Evolutionary conservation across 2,888 invertebrate genomes (phyloP), one percentile per base, ranked within the genome.

Genomic region (Masnerella sp.): DNA sequence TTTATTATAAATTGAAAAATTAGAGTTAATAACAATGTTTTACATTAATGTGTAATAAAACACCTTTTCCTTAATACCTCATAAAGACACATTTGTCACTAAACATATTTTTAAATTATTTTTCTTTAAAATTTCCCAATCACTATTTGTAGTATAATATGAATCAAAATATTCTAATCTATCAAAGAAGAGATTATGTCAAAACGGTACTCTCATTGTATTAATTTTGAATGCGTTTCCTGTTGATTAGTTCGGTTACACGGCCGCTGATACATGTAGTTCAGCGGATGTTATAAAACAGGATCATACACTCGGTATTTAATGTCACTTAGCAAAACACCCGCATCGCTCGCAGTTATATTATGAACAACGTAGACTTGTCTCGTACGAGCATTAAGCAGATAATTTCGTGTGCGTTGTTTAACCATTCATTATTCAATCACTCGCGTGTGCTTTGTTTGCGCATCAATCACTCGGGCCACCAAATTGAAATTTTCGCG

Each of bases 381-480:
- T 49, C 56, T 49, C 56, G 22, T 40, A 49, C 45, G 30, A 52
- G 47, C 68, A 52, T 59, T 68, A 68, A 51, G 42, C 59, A 38
- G 59, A 59, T 52, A 59, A 68, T 68, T 59, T 61, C 40, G 40
- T 25, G 30, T 32, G 25, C 28, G 43, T 38, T 47, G 67, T 56
- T 67, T 34, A 34, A 18, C 14, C 38, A 45, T 68, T 59, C 42
- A 45, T 52, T 68, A 68, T 43, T 68, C 43, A 49, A 61, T 68
- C 43, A 52, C 30, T 43, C 40, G 34, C 15, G 7, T 28, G 18
- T 17, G 52, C 38, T 68, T 61, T 61, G 59, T 68, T 59, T 52
- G 32, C 15, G 8, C 52, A 61, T 68, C 49, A 68, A 59, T 68
- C 68, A 45, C 51, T 25, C 34, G 22, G 2, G 14, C 34, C 67